These are phyloP conservation scores for Aphis gossypii DNA, from an alignment of 1,140 invertebrate species.

Conservation along the genomic window DNA sequence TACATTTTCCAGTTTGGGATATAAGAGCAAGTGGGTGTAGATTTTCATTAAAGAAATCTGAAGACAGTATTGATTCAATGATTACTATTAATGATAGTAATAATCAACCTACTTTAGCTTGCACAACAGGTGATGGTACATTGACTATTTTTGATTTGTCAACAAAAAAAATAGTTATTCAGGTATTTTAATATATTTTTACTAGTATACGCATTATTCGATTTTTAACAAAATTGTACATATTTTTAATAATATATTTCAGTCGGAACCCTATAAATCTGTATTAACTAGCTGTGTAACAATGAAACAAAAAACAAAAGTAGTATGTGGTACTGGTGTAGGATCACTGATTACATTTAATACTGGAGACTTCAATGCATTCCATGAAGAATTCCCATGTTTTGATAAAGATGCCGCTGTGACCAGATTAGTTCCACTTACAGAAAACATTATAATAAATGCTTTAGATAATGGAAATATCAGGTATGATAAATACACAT, in stretches of 20 bases:
- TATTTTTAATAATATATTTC: slow-evolving; percentile 63
- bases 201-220: not conserved
- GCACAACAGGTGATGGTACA: slow-evolving; percentile 88
- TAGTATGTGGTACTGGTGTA: slow-evolving; percentile 81
- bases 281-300: slow-evolving; percentile 80
- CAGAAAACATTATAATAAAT: slow-evolving; percentile 83
- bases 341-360: slow-evolving; percentile 90
- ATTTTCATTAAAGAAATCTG: slow-evolving; percentile 81
- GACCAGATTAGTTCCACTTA: slow-evolving; percentile 83
- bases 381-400: slow-evolving; percentile 84
- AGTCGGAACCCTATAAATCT: slow-evolving; percentile 82
- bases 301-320: slow-evolving; percentile 80
- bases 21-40: slow-evolving; percentile 69
- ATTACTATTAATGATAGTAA: slow-evolving; percentile 79
- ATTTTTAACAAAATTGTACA: not conserved
- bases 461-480: slow-evolving; percentile 88
- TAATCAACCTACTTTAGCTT: slow-evolving; percentile 71
- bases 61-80: slow-evolving; percentile 87
- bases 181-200: slow-evolving; percentile 62
- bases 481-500: slow-evolving; percentile 65
- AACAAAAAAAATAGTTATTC: slow-evolving; percentile 72
- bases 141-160: slow-evolving; percentile 85
- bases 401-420: slow-evolving; percentile 68
- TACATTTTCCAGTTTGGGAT: slow-evolving; percentile 78
- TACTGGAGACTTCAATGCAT: slow-evolving; percentile 83